Conservation (phyloP, 2,797 vertebrate genomes). For the Arremon brunneinucha region DNA sequence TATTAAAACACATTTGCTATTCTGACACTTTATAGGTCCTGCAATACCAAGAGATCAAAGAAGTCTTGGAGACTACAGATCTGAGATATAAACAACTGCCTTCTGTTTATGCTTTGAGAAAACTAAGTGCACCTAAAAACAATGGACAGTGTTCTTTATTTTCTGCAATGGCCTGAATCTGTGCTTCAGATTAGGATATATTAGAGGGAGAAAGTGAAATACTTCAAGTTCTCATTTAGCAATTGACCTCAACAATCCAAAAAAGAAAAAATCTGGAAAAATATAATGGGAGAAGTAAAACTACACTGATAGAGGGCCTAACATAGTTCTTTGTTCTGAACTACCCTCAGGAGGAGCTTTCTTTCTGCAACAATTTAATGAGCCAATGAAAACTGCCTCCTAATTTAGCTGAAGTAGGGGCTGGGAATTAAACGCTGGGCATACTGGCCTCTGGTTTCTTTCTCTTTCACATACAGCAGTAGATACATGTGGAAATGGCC, state of each 20-base stretch:
- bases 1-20: background rate
- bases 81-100: background rate
- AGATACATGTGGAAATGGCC: background rate
- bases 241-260: background rate
- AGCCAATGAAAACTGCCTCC: background rate
- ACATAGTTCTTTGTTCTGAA: background rate
- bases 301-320: background rate
- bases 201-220: background rate
- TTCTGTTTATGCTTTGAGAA: background rate
- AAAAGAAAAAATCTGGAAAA: background rate
- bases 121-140: background rate
- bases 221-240: background rate
- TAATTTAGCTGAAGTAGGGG: background rate
- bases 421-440: background rate
- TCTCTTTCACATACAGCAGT: background rate
- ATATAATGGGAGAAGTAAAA: background rate
- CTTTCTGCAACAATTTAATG: background rate
- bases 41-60: background rate
- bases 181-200: background rate
- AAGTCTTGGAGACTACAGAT: background rate
- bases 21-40: background rate
- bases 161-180: slow-evolving; percentile 30
- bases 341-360: background rate
- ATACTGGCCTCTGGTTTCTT: background rate
- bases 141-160: background rate